Evolutionary conservation across 2,888 invertebrate genomes (phyloP).

Genomic region (Phrixothrix hirtus): DNA sequence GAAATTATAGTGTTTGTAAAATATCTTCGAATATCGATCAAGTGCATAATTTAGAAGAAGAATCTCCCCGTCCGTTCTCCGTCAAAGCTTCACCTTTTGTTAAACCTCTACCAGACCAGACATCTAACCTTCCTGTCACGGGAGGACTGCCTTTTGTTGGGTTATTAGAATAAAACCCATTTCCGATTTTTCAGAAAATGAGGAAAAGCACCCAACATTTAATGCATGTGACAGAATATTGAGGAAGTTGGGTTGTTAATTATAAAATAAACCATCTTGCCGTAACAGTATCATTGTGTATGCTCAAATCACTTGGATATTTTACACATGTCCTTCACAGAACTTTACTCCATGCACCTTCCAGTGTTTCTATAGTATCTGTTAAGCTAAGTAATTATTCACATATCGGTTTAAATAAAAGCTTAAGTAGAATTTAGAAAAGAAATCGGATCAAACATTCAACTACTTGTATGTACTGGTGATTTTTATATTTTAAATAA

Average conservation of each 20-base stretch:
- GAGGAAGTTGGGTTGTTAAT: background rate
- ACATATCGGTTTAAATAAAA: too few species aligned
- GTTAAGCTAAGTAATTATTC: conserved; percentile 14
- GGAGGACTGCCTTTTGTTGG: background rate
- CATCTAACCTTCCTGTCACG: background rate
- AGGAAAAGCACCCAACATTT: background rate
- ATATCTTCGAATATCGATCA: too few species aligned
- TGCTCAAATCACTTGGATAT: background rate
- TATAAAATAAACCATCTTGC: background rate
- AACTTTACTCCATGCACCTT: conserved; percentile 15
- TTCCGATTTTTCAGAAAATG: background rate
- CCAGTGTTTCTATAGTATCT: background rate
- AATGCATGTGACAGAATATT: background rate
- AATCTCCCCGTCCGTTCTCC: too few species aligned
- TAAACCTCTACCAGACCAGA: too few species aligned
- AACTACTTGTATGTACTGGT: background rate
- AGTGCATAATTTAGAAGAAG: too few species aligned
- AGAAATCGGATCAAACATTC: background rate
- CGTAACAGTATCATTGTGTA: background rate
- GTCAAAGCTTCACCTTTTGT: too few species aligned
- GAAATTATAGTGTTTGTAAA: background rate
- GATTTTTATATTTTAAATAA: background rate
- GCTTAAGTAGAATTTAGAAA: background rate
- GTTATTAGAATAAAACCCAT: background rate
- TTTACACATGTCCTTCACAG: conserved; percentile 10